Evolutionary conservation across 2,113 vertebrate genomes (phyloP).

Genomic region (Ammodytes dubius): DNA sequence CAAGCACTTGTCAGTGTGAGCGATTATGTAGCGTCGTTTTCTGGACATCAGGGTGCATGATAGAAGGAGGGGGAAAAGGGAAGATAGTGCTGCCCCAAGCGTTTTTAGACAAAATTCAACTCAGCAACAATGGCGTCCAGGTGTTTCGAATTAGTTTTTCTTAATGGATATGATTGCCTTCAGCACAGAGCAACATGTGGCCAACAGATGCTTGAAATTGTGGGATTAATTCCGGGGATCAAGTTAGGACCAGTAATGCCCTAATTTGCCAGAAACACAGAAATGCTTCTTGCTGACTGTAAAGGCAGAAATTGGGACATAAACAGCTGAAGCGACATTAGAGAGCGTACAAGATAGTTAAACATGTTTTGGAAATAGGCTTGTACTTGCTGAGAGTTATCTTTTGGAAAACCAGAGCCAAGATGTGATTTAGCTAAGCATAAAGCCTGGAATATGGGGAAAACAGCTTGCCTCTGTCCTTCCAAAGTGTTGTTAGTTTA

Average conservation of each 20-base stretch:
- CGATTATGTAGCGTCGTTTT: neutral
- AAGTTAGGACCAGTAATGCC: neutral
- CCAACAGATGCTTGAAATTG: neutral
- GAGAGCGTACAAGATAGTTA: neutral
- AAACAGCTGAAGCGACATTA: too few species aligned
- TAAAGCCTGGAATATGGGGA: neutral
- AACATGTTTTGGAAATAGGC: neutral
- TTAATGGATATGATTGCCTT: neutral
- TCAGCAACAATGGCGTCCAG: neutral
- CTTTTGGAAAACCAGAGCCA: too few species aligned
- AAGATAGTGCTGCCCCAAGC: neutral
- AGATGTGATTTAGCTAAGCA: too few species aligned
- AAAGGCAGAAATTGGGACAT: neutral
- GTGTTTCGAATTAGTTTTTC: neutral
- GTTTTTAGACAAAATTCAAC: neutral
- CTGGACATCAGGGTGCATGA: neutral
- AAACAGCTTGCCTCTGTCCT: neutral
- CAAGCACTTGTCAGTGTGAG: neutral
- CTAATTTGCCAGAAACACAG: neutral
- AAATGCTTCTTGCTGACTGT: neutral
- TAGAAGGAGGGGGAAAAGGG: too few species aligned
- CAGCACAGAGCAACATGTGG: neutral
- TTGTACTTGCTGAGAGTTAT: neutral
- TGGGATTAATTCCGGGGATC: slow-evolving; percentile 2
- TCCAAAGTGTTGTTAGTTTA: neutral